Base-by-base conservation (phyloP, 2,113 vertebrate genomes). In the Dromiciops gliroides region DNA sequence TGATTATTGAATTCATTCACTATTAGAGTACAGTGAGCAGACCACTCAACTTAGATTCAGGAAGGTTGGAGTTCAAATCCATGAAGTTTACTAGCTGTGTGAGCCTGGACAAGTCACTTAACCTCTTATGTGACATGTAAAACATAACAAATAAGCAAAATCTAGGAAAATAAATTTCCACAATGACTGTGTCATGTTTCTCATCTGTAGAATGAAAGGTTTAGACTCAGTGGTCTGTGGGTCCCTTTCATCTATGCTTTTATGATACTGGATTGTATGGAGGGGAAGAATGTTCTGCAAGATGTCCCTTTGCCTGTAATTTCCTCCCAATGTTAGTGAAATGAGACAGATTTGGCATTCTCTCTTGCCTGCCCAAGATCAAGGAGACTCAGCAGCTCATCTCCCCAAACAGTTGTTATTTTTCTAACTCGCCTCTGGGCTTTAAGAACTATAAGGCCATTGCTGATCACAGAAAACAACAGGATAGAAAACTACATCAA, bases 301-400 rank as follows among this genome's bases (percentile, higher is more conserved):
- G 67, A 83, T 83, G 19, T 83, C 67, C 67, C n/a, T 44, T 83
- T 44, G 67, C 67, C n/a, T 83, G n/a, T 83, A 83, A 83, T 83
- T 83, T 44, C 67, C 67, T 44, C 37, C 67, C 67, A 51, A 48
- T 89, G 92, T 56, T 89, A 93, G 10, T 37, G 51, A 94, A 31
- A 67, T 47, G 24, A 93, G 75, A n/a, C 67, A 89, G 22, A 31
- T n/a, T 90, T 88, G 52, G 14, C 25, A 12, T 47, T 48, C 50
- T 92, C 7, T 47, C 24, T 83, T 90, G n/a, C 31, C 12, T 48
- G 24, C 67, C 67, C 6, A 22, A 75, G 3, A 75, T 48, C 94
- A 94, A 90, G 50, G 92, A 90, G 89, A 90, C 53, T 92, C 91
- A 50, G 28, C 48, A 4, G 91, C 90, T 92, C 50, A 53, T 83